These are phyloP conservation scores for Actinemys pallida DNA, from an alignment of 2,113 vertebrate species.

Conservation along the genomic window DNA sequence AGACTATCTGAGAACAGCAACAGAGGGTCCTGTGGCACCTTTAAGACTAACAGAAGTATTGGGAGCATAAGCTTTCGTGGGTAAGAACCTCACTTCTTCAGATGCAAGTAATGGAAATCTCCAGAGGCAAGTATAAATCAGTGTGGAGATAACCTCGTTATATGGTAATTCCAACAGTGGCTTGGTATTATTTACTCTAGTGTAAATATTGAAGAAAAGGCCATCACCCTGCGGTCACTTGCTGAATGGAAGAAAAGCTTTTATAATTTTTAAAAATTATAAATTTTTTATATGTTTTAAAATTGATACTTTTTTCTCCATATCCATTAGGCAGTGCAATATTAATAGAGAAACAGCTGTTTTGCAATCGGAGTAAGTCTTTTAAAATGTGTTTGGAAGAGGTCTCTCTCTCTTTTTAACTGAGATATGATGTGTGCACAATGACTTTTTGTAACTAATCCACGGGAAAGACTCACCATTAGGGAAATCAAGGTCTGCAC, in stretches of 20 bases:
- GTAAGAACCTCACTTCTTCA: too few species aligned
- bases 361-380: conserved; percentile 40
- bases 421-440: not conserved
- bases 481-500: conserved; percentile 41
- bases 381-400: conserved; percentile 46
- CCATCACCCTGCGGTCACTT: not conserved
- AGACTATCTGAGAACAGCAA: not conserved
- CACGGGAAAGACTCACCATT: conserved; percentile 62
- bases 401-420: conserved; percentile 20
- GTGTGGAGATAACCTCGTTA: too few species aligned
- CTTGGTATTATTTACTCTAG: not conserved
- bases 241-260: conserved; percentile 25
- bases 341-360: conserved; percentile 15
- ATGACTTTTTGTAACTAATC: conserved; percentile 62
- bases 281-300: conserved; percentile 1
- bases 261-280: not conserved
- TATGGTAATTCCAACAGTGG: not conserved
- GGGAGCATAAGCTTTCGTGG: too few species aligned
- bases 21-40: too few species aligned
- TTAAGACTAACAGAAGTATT: too few species aligned
- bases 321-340: conserved; percentile 11
- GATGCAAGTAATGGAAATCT: too few species aligned
- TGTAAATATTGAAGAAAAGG: not conserved
- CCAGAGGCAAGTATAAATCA: too few species aligned
- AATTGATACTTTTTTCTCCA: not conserved